Base-by-base conservation (phyloP, 2,113 vertebrate species). In the Crotalus helleri region DNA sequence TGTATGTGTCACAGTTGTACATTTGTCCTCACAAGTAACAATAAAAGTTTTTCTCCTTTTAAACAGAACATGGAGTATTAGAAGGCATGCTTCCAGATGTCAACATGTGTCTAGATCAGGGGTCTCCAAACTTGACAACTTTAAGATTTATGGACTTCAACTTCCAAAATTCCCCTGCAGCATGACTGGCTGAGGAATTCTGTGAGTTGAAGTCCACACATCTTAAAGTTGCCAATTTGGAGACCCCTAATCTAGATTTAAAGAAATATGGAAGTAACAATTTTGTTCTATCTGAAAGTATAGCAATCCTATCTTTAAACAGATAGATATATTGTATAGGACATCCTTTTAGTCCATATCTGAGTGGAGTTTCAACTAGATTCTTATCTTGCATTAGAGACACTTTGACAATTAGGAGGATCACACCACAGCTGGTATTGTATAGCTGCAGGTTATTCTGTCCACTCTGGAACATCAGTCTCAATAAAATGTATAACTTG, bases 401-500 rank as follows among this genome's bases (percentile, higher is more conserved):
- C 12, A 26, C 33, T 55, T 59, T 0, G 4, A 58, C 21, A 89
- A 92, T 93, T 92, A 13, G 74, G 0, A 0, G 11, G 19, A 89
- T 93, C 85, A 87, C 24, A 19, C 88, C 55, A 86, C 92, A 61
- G 1, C 4, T 90, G 15, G 15, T 92, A 87, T 17, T 57, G 1
- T 86, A 29, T 88, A 33, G 64, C 33, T 64, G 1, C 3, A 91
- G n/a, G 21, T 26, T 90, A 46, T 91, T 87, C 57, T 10, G 19
- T 91, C 90, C 51, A 8, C 53, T 12, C 58, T 94, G 88, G 51
- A 92, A 7, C 33, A 61, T 92, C 88, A 92, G 91, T 88, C 59
- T 93, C 58, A 33, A 49, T 92, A 15, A 46, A 59, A 94, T 85
- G 49, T 46, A 24, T 21, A 81, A 9, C 19, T 81, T 46, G 81